phyloP scores from a whole-genome alignment of 2,113 vertebrate species.

The Physeter macrocephalus region DNA sequence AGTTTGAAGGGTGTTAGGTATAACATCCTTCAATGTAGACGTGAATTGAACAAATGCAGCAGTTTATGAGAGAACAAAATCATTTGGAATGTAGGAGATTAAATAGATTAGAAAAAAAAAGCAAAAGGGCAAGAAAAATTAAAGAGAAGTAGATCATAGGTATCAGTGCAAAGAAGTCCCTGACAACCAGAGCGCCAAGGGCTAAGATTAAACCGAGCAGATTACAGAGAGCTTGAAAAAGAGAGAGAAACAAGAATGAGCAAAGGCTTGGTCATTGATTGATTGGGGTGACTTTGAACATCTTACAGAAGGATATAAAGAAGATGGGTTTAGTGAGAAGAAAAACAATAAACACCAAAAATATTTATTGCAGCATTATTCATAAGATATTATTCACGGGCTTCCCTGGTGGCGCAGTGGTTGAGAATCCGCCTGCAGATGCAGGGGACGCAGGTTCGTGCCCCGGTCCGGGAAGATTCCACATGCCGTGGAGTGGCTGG shows the following conservation, averaged over 20 bases:
- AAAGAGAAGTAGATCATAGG: background rate
- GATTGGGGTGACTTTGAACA: background rate
- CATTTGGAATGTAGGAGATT: background rate
- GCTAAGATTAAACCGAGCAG: background rate
- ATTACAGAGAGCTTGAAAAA: background rate
- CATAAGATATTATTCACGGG: background rate
- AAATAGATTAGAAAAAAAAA: background rate
- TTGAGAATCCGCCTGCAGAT: too few species aligned
- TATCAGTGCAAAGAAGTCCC: background rate
- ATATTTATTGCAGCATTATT: background rate
- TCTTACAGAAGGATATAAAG: background rate
- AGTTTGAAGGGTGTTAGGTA: background rate
- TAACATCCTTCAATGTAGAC: background rate
- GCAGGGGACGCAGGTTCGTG: too few species aligned
- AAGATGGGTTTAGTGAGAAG: background rate
- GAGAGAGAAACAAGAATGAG: background rate
- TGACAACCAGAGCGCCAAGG: background rate
- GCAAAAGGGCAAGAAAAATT: background rate
- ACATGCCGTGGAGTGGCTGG: too few species aligned
- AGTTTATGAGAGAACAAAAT: background rate
- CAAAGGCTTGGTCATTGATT: background rate
- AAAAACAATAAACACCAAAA: background rate
- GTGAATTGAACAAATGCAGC: background rate
- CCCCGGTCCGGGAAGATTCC: too few species aligned
- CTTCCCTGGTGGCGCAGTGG: too few species aligned